These are phyloP conservation scores for Gymnothorax reevesii DNA, from an alignment of 2,797 vertebrate species.

Conservation along the genomic window DNA sequence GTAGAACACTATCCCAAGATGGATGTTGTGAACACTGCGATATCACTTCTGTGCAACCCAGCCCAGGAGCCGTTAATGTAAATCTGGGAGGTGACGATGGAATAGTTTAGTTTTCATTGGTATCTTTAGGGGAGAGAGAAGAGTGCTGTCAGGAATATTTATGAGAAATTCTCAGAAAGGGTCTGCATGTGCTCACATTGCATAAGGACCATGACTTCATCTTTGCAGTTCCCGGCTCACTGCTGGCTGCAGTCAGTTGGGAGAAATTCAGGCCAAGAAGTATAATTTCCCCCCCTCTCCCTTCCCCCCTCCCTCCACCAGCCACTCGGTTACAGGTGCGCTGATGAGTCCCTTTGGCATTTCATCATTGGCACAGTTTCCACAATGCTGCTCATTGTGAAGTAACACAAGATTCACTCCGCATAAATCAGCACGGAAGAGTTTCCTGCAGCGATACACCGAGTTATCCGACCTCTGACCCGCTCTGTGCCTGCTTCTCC, in stretches of 20 bases:
- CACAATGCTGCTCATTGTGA: conserved; percentile 49
- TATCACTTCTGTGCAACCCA: background rate
- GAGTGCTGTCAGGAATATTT: conserved; percentile 70
- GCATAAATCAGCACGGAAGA: background rate
- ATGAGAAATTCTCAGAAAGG: conserved; percentile 65
- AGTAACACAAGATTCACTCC: conserved; percentile 45
- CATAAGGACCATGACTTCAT: conserved; percentile 69
- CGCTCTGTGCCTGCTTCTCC: background rate
- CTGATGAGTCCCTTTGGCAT: conserved; percentile 55
- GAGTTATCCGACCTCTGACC: background rate
- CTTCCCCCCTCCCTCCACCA: conserved; percentile 29
- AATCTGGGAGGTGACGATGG: conserved; percentile 58
- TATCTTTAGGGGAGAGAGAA: conserved; percentile 64
- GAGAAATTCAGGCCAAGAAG: conserved; percentile 38
- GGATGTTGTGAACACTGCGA: conserved; percentile 32
- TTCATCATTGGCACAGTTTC: conserved; percentile 60
- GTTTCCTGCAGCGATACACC: conserved; percentile 6
- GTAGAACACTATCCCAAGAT: conserved; percentile 35
- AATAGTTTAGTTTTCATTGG: conserved; percentile 63
- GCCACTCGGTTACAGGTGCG: conserved; percentile 56
- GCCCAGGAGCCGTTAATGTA: conserved; percentile 32
- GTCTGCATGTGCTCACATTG: conserved; percentile 63
- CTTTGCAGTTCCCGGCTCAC: conserved; percentile 25
- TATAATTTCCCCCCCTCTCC: conserved; percentile 26
- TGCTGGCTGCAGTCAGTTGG: conserved; percentile 49